Evolutionary conservation across 1,140 invertebrate species (phyloP), one percentile per base, ranked within the genome.

Genomic region (Portunus trituberculatus): DNA sequence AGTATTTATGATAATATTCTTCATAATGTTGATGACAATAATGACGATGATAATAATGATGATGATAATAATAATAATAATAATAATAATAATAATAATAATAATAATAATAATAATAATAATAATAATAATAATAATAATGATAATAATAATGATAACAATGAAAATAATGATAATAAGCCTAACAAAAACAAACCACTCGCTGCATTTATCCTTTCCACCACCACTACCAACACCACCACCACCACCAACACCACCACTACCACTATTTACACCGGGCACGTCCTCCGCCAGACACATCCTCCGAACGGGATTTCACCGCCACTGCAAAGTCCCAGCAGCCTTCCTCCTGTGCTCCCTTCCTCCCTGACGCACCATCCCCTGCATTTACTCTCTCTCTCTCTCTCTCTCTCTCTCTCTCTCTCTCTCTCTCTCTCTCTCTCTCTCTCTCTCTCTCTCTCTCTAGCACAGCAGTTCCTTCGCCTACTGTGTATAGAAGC

Each of bases 361-460:
- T 32, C n/a, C n/a, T 59, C 25, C 29, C 52, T 76, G 31, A n/a
- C 67, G 6, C 67, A 76, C 20, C 12, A 7, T 7, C 67, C 25
- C 10, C 10, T 91, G 52, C 29, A 45, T 7, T 59, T 20, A 29
- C 48, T 20, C 87, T 25, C 87, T 89, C 8, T 10, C 29, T 89
- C 39, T 89, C 46, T 32, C 29, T 32, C 59, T 76, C 88, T 90
- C 88, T 90, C 29, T 29, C 25, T 16, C 46, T 91, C 46, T 6
- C 10, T 46, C 87, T 89, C 39, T 46, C 39, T 20, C 39, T 89
- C 87, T 89, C 87, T 89, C 87, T 89, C 87, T 89, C 39, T 89
- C 87, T 89, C 87, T 89, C 87, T 89, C 87, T 89, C 87, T 89
- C 87, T 89, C 39, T 89, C 46, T 91, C 46, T 59, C 46, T 91